Conservation (phyloP, 2,113 vertebrate species). For the Actinemys pallida region DNA sequence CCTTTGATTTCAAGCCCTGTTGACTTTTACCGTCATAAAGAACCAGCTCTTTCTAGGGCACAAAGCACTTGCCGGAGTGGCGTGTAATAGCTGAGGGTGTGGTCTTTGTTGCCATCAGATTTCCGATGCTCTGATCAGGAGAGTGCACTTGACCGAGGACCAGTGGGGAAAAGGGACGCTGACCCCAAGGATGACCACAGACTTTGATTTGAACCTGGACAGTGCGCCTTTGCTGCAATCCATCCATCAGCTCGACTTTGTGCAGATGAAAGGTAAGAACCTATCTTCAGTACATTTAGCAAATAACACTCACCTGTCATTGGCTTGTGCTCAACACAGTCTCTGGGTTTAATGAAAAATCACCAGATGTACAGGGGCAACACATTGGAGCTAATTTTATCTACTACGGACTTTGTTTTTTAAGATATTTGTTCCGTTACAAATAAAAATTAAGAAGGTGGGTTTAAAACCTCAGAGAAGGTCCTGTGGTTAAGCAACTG, state of each 20-base stretch:
- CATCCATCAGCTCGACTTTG: constrained; percentile 98
- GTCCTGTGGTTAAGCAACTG: background rate
- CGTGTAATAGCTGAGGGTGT: constrained; percentile 19
- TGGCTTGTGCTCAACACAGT: accelerated
- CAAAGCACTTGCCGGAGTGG: background rate
- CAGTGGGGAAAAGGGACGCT: constrained; percentile 98
- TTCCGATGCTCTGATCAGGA: constrained; percentile 96
- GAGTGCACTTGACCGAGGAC: constrained; percentile 94
- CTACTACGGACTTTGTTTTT: background rate
- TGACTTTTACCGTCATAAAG: background rate
- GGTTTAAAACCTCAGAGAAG: background rate
- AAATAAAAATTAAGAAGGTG: background rate
- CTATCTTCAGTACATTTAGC: background rate
- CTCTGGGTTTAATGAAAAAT: background rate
- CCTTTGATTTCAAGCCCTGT: background rate
- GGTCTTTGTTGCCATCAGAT: constrained; percentile 83
- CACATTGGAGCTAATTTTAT: background rate
- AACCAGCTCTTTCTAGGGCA: background rate
- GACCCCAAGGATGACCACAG: constrained; percentile 95
- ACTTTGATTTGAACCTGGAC: constrained; percentile 98
- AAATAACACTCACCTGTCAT: background rate
- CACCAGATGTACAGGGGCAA: background rate
- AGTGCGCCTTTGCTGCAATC: constrained; percentile 94
- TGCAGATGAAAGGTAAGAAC: constrained; percentile 95
- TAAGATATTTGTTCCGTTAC: background rate